Percentiles rank a stretch among this genome's conserved stretches.
phyloP scores from a whole-genome alignment of 2,888 invertebrate genomes.

The Dyspetes luteomarginatus region DNA sequence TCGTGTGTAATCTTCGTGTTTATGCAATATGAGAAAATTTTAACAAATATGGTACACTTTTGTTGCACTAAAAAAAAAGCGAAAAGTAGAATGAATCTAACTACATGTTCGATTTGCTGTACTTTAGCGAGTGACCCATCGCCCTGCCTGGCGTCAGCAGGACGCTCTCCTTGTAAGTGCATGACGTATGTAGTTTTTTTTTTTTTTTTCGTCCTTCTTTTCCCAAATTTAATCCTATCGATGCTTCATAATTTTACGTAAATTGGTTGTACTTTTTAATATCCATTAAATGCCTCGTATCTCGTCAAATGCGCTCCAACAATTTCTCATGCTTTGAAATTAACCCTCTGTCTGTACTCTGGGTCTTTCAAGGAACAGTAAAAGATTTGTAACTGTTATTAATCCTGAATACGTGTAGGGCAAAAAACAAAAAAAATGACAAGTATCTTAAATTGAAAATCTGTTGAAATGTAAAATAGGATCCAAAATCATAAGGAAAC shows the following conservation, averaged over 20 bases:
- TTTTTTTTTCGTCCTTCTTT: conserved; percentile 26
- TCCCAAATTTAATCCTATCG: conserved; percentile 49
- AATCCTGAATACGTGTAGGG: no score
- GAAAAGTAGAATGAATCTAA: no score
- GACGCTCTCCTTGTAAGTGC: conserved; percentile 80
- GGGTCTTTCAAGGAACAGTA: no score
- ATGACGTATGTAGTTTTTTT: conserved; percentile 70
- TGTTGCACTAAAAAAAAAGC: conserved; percentile 12
- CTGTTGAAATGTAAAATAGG: no score
- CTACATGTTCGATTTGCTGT: conserved; percentile 72
- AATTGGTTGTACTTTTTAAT: no score
- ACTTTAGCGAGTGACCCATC: conserved; percentile 81
- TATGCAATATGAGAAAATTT: conserved; percentile 16
- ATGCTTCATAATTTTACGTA: conserved; percentile 15
- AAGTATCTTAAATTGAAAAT: no score
- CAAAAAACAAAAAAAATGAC: no score
- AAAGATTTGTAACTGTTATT: no score
- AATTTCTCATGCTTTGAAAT: no score
- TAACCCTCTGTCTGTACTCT: no score
- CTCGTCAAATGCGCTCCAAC: no score
- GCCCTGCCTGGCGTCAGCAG: conserved; percentile 78
- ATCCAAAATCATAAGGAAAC: no score
- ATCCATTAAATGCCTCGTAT: conserved; percentile 8
- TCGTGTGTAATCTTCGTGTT: background rate
- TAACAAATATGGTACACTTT: background rate